Evolutionary conservation across 2,888 invertebrate species (phyloP), one percentile per base, ranked within the genome.

Genomic region (Allacma fusca): DNA sequence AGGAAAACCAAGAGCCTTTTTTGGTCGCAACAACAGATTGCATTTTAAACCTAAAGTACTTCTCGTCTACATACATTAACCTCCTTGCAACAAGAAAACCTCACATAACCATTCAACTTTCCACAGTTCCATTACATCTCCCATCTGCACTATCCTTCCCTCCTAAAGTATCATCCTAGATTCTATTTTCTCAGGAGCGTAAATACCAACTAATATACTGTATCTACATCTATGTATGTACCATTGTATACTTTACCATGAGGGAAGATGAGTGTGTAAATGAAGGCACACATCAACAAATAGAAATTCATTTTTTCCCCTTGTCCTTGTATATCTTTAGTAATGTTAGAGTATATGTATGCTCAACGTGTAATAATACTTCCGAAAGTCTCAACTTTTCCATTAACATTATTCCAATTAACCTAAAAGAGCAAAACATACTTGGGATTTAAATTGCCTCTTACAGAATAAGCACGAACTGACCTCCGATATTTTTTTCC

Each of bases 1-100:
- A 68, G 65, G 65, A 65, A 65, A 65, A 19, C 28, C 26, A 65
- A 65, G 28, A 65, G 29, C 68, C 68, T 68, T 68, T 68, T 68
- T 68, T 23, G 68, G 68, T 40, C 68, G 7, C 26, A 28, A 65
- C 28, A 28, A 1, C 19, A 65, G 29, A 24, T 65, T 65, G 65
- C 12, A 65, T 26, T 19, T 65, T 50, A 50, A 50, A 50, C 5
- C 50, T 50, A 50, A 50, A 50, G 50, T 50, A 50, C n/a, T 16
- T 50, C 50, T 50, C 5, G 9, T 50, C n/a, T n/a, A 50, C 19
- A 50, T 16, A 50, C 19, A 50, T 50, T 50, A 50, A 50, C 50
- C 50, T 50, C 50, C 2, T 50, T 19, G n/a, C 7, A 50, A 50
- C 50, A 12, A 40, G 40, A 40, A 5, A 50, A n/a, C 16, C 16